A percentile compares a stretch with the other conserved stretches of the same genome.
phyloP scores from a whole-genome alignment of 2,888 invertebrate species.

The Euspilapteryx auroguttella region DNA sequence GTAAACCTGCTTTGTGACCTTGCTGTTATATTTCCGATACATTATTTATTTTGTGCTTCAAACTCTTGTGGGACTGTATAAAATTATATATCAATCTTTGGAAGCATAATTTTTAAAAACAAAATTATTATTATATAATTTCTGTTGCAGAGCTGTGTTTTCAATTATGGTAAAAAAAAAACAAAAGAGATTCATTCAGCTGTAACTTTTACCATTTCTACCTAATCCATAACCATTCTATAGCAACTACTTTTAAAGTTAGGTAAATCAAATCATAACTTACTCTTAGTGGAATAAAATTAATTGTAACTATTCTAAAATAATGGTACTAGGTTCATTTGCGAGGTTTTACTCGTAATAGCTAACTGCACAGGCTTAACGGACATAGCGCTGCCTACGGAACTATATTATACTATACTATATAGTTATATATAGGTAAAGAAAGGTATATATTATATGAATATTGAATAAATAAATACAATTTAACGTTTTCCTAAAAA shows the following conservation, averaged over 20 bases:
- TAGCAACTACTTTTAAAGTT: slow-evolving; percentile 22
- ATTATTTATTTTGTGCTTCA: slow-evolving; percentile 8
- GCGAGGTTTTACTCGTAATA: slow-evolving; percentile 52
- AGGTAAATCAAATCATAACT: slow-evolving; percentile 37
- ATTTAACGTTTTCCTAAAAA: too few relatives aligned
- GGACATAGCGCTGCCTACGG: too few relatives aligned
- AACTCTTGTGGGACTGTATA: slow-evolving; percentile 7
- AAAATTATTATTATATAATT: too few relatives aligned
- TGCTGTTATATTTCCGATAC: slow-evolving; percentile 9
- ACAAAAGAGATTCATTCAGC: slow-evolving; percentile 31
- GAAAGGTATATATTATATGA: too few relatives aligned
- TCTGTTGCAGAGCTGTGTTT: too few relatives aligned
- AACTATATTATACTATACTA: too few relatives aligned
- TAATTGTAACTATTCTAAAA: slow-evolving; percentile 26
- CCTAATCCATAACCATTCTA: too few relatives aligned
- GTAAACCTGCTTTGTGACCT: slow-evolving; percentile 31
- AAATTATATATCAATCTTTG: slow-evolving; percentile 8
- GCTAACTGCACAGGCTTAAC: slow-evolving; percentile 30
- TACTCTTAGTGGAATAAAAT: slow-evolving; percentile 50
- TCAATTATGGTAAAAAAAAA: too few relatives aligned
- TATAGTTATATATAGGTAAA: too few relatives aligned
- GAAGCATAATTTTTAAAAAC: too few relatives aligned
- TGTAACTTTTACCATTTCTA: too few relatives aligned
- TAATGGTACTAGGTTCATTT: slow-evolving; percentile 33
- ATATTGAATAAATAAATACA: too few relatives aligned